Evolutionary conservation across 1,140 invertebrate genomes (phyloP).

Genomic region (Mylabris phalerata): DNA sequence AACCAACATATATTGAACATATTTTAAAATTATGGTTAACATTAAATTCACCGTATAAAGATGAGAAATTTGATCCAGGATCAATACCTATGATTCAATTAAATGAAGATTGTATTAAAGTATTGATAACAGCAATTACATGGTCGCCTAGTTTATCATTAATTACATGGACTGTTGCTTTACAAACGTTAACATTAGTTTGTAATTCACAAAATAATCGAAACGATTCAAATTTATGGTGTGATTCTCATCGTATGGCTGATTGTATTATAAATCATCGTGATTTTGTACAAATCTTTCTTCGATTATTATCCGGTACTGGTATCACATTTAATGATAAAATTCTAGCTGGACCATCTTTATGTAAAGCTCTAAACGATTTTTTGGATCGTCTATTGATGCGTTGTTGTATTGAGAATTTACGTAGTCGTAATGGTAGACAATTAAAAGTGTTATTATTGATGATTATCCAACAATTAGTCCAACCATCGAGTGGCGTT

Average conservation of each 20-base stretch:
- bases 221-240: constrained; percentile 22
- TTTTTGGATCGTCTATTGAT: constrained; percentile 63
- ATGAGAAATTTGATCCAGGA: constrained; percentile 49
- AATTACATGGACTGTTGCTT: constrained; percentile 65
- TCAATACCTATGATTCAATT: constrained; percentile 65
- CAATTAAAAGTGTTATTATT: constrained; percentile 63
- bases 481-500: constrained; percentile 58
- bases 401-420: constrained; percentile 58
- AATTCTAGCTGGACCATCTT: constrained; percentile 65
- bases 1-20: constrained; percentile 63
- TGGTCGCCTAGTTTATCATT: constrained; percentile 61
- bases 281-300: constrained; percentile 65
- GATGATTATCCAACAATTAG: constrained; percentile 63
- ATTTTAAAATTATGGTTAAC: constrained; percentile 79
- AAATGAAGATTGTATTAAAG: constrained; percentile 61
- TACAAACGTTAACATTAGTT: constrained; percentile 43
- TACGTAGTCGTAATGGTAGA: constrained; percentile 49
- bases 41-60: constrained; percentile 54
- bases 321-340: constrained; percentile 49
- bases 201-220: constrained; percentile 33
- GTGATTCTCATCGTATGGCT: constrained; percentile 33
- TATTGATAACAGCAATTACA: constrained; percentile 60
- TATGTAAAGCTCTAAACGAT: constrained; percentile 66
- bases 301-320: constrained; percentile 63
- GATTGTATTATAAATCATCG: constrained; percentile 55